Percentiles rank a stretch among this genome's conserved stretches.
These are phyloP conservation scores for Pantala flavescens DNA, from an alignment of 1,140 invertebrate species.

Conservation along the genomic window DNA sequence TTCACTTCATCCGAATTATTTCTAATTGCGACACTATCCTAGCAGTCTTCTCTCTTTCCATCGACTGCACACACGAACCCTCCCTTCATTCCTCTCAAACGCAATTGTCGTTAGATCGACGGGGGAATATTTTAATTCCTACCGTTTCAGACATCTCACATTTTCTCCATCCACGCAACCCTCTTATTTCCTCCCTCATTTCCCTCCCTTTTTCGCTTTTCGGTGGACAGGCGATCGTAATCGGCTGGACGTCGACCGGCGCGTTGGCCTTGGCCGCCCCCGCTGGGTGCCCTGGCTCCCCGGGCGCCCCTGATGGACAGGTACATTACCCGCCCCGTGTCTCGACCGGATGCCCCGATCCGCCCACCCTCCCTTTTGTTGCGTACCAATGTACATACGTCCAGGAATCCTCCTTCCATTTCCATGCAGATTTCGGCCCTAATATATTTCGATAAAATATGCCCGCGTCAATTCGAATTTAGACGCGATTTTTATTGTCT, in stretches of 20 bases:
- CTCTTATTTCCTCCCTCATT: not conserved
- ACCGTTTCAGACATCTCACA: not conserved
- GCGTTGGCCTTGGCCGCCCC: not conserved
- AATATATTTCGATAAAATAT: conserved; percentile 9
- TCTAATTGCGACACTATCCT: no score
- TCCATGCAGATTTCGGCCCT: conserved; percentile 7
- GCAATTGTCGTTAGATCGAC: no score
- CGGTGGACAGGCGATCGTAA: conserved; percentile 6
- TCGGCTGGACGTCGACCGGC: not conserved
- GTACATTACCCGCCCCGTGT: conserved; percentile 6
- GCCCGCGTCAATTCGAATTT: not conserved
- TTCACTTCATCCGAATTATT: no score
- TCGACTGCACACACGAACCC: no score
- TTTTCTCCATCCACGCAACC: not conserved
- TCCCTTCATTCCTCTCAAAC: no score
- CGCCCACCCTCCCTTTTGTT: not conserved
- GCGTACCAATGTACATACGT: not conserved
- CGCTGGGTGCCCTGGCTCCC: not conserved
- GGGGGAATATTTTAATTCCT: not conserved
- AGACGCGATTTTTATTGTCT: not conserved
- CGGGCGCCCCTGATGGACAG: not conserved
- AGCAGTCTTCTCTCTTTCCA: no score
- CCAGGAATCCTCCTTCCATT: not conserved
- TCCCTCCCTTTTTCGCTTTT: not conserved
- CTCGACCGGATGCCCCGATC: not conserved